phyloP scores from a whole-genome alignment of 2,113 vertebrate species.

The Trematomus loennbergii region DNA sequence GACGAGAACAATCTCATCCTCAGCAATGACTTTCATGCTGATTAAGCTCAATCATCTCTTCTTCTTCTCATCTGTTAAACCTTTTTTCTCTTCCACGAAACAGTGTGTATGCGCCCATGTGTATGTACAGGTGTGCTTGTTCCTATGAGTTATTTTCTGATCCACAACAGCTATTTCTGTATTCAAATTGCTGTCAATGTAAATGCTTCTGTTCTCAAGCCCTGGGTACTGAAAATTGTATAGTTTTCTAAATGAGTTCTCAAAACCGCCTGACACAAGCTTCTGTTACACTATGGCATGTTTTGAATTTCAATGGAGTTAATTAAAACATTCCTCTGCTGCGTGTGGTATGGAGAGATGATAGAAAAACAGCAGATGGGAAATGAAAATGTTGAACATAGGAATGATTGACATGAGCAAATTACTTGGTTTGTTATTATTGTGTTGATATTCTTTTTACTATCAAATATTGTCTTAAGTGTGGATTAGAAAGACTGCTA shows the following conservation, averaged over 20 bases:
- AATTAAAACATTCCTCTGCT: conserved; percentile 45
- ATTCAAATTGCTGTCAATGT: neutral
- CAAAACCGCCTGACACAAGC: neutral
- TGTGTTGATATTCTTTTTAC: neutral
- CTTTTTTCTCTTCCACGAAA: neutral
- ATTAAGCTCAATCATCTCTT: conserved; percentile 3
- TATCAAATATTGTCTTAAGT: neutral
- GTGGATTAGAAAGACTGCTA: neutral
- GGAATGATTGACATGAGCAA: conserved; percentile 1
- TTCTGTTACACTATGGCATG: neutral
- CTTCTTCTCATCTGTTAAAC: conserved; percentile 2
- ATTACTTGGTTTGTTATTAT: neutral
- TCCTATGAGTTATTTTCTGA: neutral
- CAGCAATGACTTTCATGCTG: neutral
- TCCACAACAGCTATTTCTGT: neutral
- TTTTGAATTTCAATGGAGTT: conserved; percentile 38
- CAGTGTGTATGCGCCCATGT: neutral
- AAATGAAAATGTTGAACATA: neutral
- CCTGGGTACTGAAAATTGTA: neutral
- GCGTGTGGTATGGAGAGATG: neutral
- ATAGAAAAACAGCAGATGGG: conserved; percentile 22
- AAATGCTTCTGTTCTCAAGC: neutral
- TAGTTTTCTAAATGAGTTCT: neutral
- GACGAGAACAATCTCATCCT: conserved; percentile 7
- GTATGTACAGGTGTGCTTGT: neutral